Base-by-base conservation (phyloP, 2,113 vertebrate genomes). In the Ceratotherium simum region DNA sequence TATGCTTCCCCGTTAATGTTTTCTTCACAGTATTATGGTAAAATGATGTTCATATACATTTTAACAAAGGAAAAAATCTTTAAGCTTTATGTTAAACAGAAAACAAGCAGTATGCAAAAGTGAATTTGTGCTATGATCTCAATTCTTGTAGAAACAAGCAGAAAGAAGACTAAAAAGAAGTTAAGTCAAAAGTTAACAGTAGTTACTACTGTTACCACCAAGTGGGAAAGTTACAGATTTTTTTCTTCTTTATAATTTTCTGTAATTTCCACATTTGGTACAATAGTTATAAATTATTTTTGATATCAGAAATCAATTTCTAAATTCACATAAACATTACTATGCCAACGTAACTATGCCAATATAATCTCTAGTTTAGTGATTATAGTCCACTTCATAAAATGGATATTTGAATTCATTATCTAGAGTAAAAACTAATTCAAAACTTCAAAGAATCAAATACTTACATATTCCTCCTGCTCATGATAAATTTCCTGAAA, bases 401-500 rank as follows among this genome's bases (percentile, higher is more conserved):
- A 91, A 90, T 48, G 2, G 4, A 31, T 91, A 81, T 65, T 72
- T 80, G 56, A 92, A 95, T 76, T 88, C 58, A 80, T 96, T 64
- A 93, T 94, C 62, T 91, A 94, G 4, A 87, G 17, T 72, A 82
- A 75, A 95, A 87, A 39, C 16, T 84, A 96, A 83, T 78, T 97
- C 82, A 93, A 78, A 82, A 90, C 0, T 2, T 73, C 4, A 73
- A 96, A 97, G 27, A 14, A 31, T 11, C 81, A 70, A 98, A 96
- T 96, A 98, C 99, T 99, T 98, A 99, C 99, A 97, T 99, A 99
- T 98, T 99, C 99, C 81, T 99, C 97, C 97, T 94, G 98, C 89
- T 99, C 99, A 12, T 93, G 98, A 58, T 97, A 96, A 97, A 99
- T 98, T 98, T 99, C 98, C 90, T 98, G 97, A 97, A 99, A 98